Conservation (phyloP, 1,140 invertebrate genomes). For the Rhyzopertha dominica region DNA sequence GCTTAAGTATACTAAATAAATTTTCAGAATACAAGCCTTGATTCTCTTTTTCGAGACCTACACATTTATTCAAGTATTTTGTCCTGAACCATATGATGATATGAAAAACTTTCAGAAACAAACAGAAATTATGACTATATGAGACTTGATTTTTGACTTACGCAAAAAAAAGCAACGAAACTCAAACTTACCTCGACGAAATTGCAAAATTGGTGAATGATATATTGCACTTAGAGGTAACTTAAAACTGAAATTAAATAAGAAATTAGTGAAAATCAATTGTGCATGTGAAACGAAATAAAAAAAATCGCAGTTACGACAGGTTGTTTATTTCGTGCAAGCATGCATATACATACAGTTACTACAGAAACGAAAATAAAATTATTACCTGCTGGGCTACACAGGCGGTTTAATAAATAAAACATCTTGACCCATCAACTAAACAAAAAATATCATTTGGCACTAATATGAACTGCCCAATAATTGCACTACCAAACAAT, state of each 20-base stretch:
- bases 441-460: too few species aligned
- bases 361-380: background rate
- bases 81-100: background rate
- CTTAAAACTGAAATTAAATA: constrained; percentile 43
- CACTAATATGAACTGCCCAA: too few species aligned
- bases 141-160: constrained; percentile 10
- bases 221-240: constrained; percentile 45
- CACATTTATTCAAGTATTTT: constrained; percentile 7
- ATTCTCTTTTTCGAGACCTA: too few species aligned
- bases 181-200: constrained; percentile 13
- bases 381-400: too few species aligned
- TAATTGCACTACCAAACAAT: too few species aligned
- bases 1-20: constrained; percentile 4
- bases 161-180: constrained; percentile 9
- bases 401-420: too few species aligned
- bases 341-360: constrained; percentile 2
- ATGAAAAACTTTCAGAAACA: background rate
- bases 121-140: background rate
- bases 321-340: constrained; percentile 7
- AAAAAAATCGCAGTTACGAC: constrained; percentile 5
- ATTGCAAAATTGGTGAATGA: constrained; percentile 12
- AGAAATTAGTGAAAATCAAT: constrained; percentile 35
- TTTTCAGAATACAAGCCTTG: too few species aligned
- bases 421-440: too few species aligned
- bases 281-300: constrained; percentile 11